These are phyloP conservation scores for Papilio protenor DNA, from an alignment of 2,888 invertebrate genomes.

Conservation along the genomic window DNA sequence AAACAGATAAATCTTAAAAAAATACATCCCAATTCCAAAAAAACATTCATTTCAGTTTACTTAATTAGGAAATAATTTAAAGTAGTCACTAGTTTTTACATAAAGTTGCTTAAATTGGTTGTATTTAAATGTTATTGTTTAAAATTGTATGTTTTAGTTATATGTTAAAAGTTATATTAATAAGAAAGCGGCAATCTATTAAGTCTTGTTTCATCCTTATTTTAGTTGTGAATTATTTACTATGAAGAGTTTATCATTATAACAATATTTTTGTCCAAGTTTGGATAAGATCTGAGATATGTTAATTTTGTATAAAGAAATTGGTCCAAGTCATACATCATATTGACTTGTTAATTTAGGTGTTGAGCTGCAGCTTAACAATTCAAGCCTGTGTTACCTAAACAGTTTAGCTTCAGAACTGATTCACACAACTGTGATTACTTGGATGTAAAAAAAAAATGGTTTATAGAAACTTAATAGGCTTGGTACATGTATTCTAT, in stretches of 20 bases:
- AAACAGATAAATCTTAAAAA: constrained; percentile 69
- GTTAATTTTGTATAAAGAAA: background rate
- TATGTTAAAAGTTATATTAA: constrained; percentile 3
- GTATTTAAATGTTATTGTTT: constrained; percentile 19
- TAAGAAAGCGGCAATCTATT: background rate
- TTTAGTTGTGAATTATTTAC: background rate
- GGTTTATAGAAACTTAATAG: background rate
- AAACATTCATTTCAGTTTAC: constrained; percentile 27
- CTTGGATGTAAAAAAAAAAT: background rate
- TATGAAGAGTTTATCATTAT: background rate
- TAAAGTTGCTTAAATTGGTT: constrained; percentile 13
- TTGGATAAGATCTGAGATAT: constrained; percentile 4
- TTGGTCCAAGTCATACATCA: background rate
- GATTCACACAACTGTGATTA: background rate
- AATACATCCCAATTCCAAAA: background rate
- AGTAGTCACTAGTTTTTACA: constrained; percentile 2
- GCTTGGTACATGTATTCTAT: background rate
- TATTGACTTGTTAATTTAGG: background rate
- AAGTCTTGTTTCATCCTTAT: background rate
- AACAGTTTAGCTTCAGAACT: too few species aligned
- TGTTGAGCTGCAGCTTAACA: too few species aligned
- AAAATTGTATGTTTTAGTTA: constrained; percentile 13
- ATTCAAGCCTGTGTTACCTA: too few species aligned
- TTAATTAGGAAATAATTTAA: constrained; percentile 33
- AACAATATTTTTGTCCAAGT: background rate